Conservation (phyloP, 2,113 vertebrate genomes). For the Peromyscus polionotus region DNA sequence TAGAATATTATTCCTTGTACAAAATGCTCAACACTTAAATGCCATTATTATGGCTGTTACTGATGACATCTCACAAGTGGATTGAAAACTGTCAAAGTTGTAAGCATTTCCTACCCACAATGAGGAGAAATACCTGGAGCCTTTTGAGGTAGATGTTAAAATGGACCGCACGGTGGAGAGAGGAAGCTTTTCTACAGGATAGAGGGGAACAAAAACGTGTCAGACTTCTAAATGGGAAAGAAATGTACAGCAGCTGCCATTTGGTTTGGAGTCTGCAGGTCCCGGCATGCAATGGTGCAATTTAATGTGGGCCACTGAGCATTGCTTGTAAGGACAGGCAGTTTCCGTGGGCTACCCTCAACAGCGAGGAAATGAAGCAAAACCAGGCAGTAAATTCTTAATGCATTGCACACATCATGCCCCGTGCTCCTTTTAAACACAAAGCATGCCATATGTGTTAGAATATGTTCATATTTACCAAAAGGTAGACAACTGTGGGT, state of each 20-base stretch:
- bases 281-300: background rate
- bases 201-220: slow-evolving; percentile 9
- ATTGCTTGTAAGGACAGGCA: background rate
- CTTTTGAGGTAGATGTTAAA: slow-evolving; percentile 38
- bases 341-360: background rate
- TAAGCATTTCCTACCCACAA: background rate
- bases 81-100: background rate
- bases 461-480: slow-evolving; percentile 48
- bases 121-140: slow-evolving; percentile 17
- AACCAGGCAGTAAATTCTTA: slow-evolving; percentile 76
- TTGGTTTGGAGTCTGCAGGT: background rate
- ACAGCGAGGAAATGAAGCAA: slow-evolving; percentile 34
- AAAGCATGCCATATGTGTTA: slow-evolving; percentile 64
- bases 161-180: background rate
- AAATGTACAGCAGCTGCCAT: background rate
- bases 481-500: slow-evolving; percentile 67
- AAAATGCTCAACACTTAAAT: background rate
- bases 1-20: background rate
- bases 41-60: background rate
- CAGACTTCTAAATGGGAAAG: background rate
- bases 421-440: slow-evolving; percentile 71
- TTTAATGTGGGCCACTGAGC: background rate
- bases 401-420: slow-evolving; percentile 51
- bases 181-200: background rate
- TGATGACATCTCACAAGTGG: background rate